Evolutionary conservation across 2,113 vertebrate species (phyloP).

Genomic region (Dicrurus megarhynchus): DNA sequence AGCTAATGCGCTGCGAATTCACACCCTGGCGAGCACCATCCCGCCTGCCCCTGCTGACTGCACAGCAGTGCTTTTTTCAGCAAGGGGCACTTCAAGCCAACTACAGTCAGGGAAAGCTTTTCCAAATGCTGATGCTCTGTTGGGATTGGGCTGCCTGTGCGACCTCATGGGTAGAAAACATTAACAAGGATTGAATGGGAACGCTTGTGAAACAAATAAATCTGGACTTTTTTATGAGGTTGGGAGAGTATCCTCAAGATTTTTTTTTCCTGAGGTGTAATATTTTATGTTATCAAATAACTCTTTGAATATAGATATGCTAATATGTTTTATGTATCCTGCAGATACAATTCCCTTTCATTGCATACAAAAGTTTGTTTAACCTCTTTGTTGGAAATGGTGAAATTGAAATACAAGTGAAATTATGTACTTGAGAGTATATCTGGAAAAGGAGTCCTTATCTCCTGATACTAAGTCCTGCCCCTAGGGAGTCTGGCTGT

Average conservation of each 20-base stretch:
- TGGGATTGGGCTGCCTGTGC: not conserved
- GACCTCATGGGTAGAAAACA: fast-evolving
- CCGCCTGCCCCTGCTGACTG: not conserved
- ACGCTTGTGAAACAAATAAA: not conserved
- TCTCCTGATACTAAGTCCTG: not conserved
- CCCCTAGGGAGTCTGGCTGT: not conserved
- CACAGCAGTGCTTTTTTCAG: not conserved
- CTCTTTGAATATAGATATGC: not conserved
- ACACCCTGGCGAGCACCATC: not conserved
- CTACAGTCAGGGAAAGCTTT: not conserved
- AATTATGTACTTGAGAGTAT: not conserved
- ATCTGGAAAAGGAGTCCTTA: not conserved
- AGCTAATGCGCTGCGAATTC: conserved; percentile 4
- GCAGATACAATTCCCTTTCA: not conserved
- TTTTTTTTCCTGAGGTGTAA: not conserved
- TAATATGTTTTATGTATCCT: not conserved
- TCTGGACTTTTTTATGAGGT: not conserved
- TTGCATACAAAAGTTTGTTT: not conserved
- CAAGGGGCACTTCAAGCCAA: not conserved
- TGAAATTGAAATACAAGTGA: not conserved
- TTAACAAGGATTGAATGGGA: not conserved
- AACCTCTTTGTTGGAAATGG: not conserved
- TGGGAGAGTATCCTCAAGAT: not conserved
- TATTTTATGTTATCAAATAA: not conserved
- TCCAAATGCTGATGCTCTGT: not conserved